Evolutionary conservation across 2,797 vertebrate genomes (phyloP).

Genomic region (Sebastes trivittatus): DNA sequence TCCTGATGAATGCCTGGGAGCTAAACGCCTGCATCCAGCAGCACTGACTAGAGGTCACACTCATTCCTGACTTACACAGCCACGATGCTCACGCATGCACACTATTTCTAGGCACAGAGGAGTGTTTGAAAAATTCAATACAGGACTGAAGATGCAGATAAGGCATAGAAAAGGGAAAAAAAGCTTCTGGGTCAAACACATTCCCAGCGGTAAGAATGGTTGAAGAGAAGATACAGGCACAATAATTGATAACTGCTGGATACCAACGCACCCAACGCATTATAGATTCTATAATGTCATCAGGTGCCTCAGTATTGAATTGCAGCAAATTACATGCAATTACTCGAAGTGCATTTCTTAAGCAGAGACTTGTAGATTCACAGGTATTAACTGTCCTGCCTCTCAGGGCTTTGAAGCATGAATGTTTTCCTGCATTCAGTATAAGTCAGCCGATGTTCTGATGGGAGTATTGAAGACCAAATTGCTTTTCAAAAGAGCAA

Average conservation of each 20-base stretch:
- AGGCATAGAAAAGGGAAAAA: background rate
- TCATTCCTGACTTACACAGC: slow-evolving; percentile 5
- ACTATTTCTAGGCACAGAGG: background rate
- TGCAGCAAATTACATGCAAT: background rate
- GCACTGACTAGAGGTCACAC: slow-evolving; percentile 12
- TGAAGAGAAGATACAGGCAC: background rate
- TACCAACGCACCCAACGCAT: background rate
- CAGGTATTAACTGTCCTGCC: background rate
- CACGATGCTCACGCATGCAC: background rate
- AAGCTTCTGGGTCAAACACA: background rate
- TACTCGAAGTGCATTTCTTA: background rate
- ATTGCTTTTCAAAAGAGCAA: background rate
- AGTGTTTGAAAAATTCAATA: slow-evolving; percentile 1
- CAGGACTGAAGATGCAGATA: background rate
- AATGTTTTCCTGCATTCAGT: background rate
- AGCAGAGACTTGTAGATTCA: background rate
- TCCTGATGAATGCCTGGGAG: slow-evolving; percentile 12
- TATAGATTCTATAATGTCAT: background rate
- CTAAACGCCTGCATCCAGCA: slow-evolving; percentile 28
- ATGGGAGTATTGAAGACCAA: background rate
- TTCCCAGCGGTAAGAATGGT: background rate
- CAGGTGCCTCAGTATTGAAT: background rate
- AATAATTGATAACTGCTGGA: background rate
- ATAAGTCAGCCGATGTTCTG: background rate
- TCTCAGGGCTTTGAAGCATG: background rate